Base-by-base conservation (phyloP, 1,140 invertebrate genomes). In the Diprion similis region DNA sequence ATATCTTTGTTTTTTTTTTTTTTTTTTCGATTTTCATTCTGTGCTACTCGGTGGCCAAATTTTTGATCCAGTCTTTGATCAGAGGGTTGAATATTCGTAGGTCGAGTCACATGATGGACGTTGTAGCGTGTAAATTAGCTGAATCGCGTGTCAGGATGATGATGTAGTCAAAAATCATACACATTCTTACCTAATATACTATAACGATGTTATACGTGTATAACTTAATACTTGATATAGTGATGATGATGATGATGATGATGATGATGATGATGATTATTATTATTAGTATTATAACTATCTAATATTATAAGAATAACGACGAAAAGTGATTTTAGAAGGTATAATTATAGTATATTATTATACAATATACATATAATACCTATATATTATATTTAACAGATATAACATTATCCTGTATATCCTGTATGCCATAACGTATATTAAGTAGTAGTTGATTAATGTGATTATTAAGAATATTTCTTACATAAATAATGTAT, bases 321-420 rank as follows among this genome's bases (percentile, higher is more conserved):
- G 66, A 68, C 66, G 66, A 8, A 68, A 45, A 68, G 66, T 68
- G 66, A 68, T 68, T 64, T 68, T 17, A 68, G 15, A 19, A 18
- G 7, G 66, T 19, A 68, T 17, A 68, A 19, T 19, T 45, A 68
- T 15, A 68, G 66, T 45, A 18, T 19, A 68, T 68, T 15, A 45
- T 19, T 68, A 68, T 15, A 64, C 59, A 15, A 15, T 15, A 64
- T 6, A 64, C n/a, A 59, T 10, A 59, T n/a, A n/a, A 11, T 17
- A 1, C 10, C 10, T 67, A 68, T 37, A 37, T 37, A 37, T 37
- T 37, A 6, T 37, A 37, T 37, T 37, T 37, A 37, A 37, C 24
- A 3, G 24, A 4, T 37, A 37, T 37, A 37, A 37, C 6, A 37
- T 37, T 37, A 37, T 37, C 24, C 24, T 37, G 24, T 37, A 37